These are phyloP conservation scores for Tokudaia tokunoshimensis DNA, from an alignment of 2,797 vertebrate genomes.

Conservation along the genomic window DNA sequence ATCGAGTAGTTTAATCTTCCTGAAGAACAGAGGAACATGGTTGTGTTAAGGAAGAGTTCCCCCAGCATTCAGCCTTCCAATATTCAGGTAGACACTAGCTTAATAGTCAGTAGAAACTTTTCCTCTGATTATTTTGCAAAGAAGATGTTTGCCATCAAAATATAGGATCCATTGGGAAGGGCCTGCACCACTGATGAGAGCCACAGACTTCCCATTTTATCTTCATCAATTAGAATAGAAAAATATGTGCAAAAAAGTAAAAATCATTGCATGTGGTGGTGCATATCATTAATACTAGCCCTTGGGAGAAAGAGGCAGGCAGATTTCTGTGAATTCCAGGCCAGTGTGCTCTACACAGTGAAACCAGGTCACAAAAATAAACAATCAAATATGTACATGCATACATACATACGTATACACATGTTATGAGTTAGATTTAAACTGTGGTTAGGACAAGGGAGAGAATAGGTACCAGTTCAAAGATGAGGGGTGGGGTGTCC, in stretches of 20 bases:
- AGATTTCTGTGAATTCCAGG: neutral
- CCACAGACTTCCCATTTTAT: neutral
- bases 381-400: neutral
- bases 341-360: neutral
- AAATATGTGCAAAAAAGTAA: neutral
- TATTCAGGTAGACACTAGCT: neutral
- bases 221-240: neutral
- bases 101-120: neutral
- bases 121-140: neutral
- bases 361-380: neutral
- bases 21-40: neutral
- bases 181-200: neutral
- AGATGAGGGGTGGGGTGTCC: neutral
- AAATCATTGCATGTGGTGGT: neutral
- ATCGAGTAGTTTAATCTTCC: neutral
- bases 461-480: neutral
- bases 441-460: neutral
- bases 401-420: neutral
- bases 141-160: neutral
- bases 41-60: accelerated
- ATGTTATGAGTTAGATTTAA: neutral
- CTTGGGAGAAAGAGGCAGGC: neutral
- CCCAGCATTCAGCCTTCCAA: neutral
- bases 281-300: neutral
- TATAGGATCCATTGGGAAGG: neutral